These are phyloP conservation scores for Amphipyra tragopoginis DNA, from an alignment of 2,888 invertebrate genomes.

Conservation along the genomic window DNA sequence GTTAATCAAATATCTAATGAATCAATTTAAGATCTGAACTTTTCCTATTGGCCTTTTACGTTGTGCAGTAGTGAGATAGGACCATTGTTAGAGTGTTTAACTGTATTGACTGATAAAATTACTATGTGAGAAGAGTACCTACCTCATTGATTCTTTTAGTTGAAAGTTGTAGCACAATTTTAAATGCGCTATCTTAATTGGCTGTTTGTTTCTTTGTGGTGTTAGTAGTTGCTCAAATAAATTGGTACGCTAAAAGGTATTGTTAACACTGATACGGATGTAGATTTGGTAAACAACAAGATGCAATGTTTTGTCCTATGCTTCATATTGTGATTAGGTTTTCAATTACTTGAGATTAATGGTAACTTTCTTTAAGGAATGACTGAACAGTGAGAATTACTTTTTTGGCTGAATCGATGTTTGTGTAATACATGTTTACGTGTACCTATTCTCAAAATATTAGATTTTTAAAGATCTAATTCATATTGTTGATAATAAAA, in stretches of 20 bases:
- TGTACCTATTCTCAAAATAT: too few relatives aligned
- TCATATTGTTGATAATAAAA: too few relatives aligned
- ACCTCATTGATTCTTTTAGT: constrained; percentile 50
- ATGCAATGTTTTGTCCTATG: background rate
- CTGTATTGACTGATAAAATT: constrained; percentile 35
- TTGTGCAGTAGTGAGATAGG: constrained; percentile 34
- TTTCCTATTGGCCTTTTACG: constrained; percentile 61
- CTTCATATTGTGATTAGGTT: background rate
- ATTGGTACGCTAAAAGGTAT: constrained; percentile 38
- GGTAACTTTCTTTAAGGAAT: background rate
- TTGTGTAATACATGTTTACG: too few relatives aligned
- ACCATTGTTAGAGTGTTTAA: constrained; percentile 38
- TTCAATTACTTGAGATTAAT: background rate
- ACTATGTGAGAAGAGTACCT: constrained; percentile 49
- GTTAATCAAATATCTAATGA: constrained; percentile 85
- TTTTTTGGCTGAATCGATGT: background rate
- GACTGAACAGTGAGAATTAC: background rate
- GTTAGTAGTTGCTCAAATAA: constrained; percentile 25
- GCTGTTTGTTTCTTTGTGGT: constrained; percentile 21
- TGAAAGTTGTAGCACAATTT: constrained; percentile 37
- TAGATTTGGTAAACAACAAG: background rate
- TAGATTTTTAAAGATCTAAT: too few relatives aligned
- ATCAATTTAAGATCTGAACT: constrained; percentile 76
- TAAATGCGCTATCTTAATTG: constrained; percentile 21
- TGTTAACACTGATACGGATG: constrained; percentile 41